Conservation (phyloP, 2,113 vertebrate species). For the Rhabdomys dilectus region DNA sequence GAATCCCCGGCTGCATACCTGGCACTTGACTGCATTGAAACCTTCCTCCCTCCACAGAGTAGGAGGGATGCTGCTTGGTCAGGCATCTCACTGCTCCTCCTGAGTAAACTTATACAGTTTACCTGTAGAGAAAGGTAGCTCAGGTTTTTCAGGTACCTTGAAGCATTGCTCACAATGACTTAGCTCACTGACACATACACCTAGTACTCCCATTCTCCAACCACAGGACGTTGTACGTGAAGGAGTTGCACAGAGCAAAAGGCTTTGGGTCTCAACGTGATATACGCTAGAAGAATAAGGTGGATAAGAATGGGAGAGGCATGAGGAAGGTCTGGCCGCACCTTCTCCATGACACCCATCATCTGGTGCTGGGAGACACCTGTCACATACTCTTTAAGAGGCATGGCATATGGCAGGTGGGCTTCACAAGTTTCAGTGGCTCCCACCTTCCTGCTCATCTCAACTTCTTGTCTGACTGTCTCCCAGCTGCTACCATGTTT, state of each 20-base stretch:
- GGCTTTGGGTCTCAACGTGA: not conserved
- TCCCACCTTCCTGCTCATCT: not conserved
- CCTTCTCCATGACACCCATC: not conserved
- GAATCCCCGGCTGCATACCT: not conserved
- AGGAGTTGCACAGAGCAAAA: not conserved
- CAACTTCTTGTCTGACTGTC: not conserved
- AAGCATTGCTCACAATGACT: fast-evolving
- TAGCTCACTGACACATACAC: not conserved
- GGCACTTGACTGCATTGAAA: not conserved
- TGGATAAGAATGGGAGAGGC: not conserved
- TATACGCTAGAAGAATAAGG: no score
- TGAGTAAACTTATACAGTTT: not conserved
- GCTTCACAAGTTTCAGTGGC: fast-evolving
- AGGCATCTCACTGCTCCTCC: fast-evolving
- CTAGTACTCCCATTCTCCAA: fast-evolving
- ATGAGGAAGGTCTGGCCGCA: fast-evolving
- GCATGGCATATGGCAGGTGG: fast-evolving
- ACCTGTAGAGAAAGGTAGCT: not conserved
- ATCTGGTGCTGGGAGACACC: not conserved
- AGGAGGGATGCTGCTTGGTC: fast-evolving
- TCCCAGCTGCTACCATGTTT: fast-evolving
- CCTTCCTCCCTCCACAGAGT: not conserved
- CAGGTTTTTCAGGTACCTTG: not conserved
- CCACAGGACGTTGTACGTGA: fast-evolving
- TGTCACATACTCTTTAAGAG: fast-evolving